phyloP scores from a whole-genome alignment of 2,113 vertebrate species.

The Butastur rufipennis region DNA sequence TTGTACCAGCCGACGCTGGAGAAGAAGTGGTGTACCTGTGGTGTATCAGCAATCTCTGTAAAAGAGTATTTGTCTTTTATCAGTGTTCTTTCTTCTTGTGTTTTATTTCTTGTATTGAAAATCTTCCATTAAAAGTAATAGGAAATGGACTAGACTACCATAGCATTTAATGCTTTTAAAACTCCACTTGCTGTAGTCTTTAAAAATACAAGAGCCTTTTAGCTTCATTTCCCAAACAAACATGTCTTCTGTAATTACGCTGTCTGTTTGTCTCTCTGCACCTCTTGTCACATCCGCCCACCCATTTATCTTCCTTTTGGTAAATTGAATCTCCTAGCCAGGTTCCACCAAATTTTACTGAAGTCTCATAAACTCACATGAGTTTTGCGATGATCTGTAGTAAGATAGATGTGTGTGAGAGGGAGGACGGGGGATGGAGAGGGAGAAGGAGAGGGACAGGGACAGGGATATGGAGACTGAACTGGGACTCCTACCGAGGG shows the following conservation, averaged over 20 bases:
- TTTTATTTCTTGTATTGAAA: background rate
- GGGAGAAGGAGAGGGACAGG: background rate
- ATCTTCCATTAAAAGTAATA: background rate
- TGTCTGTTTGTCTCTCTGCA: background rate
- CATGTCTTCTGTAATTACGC: background rate
- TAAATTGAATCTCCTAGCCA: background rate
- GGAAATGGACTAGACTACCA: background rate
- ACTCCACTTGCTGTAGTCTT: background rate
- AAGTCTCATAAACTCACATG: background rate
- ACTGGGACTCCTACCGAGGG: background rate
- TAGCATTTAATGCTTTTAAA: background rate
- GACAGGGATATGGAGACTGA: background rate
- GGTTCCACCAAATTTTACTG: background rate
- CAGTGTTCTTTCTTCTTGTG: background rate
- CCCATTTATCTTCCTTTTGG: background rate
- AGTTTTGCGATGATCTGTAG: background rate
- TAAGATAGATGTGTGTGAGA: background rate
- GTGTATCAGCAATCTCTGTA: background rate
- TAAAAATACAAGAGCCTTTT: background rate
- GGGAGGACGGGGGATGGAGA: background rate
- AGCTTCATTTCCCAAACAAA: background rate
- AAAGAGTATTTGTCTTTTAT: background rate
- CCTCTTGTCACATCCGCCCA: background rate
- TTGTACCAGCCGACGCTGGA: background rate
- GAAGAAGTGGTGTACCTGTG: background rate